Evolutionary conservation across 2,797 vertebrate genomes (phyloP).

Genomic region (Poeciliopsis paucimaculata): DNA sequence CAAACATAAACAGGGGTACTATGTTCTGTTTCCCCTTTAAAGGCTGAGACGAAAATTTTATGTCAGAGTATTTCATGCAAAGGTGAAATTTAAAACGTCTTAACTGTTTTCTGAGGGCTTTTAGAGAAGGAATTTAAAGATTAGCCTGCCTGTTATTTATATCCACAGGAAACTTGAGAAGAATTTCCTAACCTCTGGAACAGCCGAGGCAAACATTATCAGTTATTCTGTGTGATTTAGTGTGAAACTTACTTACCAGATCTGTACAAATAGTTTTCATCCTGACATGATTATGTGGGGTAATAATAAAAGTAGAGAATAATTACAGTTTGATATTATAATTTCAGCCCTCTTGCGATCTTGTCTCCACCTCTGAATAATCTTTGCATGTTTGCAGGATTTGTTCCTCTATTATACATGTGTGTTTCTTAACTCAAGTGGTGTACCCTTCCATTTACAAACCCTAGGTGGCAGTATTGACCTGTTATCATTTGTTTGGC

Average conservation of each 20-base stretch:
- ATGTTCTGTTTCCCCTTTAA: conserved; percentile 38
- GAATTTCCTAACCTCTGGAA: conserved; percentile 52
- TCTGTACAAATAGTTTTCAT: conserved; percentile 61
- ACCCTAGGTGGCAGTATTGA: conserved; percentile 85
- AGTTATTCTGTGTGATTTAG: conserved; percentile 60
- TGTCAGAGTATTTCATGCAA: conserved; percentile 39
- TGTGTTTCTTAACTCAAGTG: conserved; percentile 36
- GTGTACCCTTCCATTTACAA: conserved; percentile 30
- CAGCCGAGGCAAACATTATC: conserved; percentile 40
- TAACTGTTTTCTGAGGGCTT: conserved; percentile 25
- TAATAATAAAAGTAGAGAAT: conserved; percentile 54
- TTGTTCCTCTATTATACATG: conserved; percentile 56
- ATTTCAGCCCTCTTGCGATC: conserved; percentile 48
- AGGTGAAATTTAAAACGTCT: conserved; percentile 25
- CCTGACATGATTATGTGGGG: conserved; percentile 47
- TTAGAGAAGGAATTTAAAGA: conserved; percentile 38
- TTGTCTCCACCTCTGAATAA: conserved; percentile 65
- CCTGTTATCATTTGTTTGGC: conserved; percentile 52
- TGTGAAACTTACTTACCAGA: conserved; percentile 51
- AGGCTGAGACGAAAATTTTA: conserved; percentile 24
- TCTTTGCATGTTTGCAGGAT: conserved; percentile 58
- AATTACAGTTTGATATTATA: conserved; percentile 58
- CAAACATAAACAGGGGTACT: conserved; percentile 23
- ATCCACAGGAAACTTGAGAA: conserved; percentile 44
- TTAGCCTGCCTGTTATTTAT: conserved; percentile 52